phyloP scores from a whole-genome alignment of 2,113 vertebrate species.

The Ailuropoda melanoleuca region DNA sequence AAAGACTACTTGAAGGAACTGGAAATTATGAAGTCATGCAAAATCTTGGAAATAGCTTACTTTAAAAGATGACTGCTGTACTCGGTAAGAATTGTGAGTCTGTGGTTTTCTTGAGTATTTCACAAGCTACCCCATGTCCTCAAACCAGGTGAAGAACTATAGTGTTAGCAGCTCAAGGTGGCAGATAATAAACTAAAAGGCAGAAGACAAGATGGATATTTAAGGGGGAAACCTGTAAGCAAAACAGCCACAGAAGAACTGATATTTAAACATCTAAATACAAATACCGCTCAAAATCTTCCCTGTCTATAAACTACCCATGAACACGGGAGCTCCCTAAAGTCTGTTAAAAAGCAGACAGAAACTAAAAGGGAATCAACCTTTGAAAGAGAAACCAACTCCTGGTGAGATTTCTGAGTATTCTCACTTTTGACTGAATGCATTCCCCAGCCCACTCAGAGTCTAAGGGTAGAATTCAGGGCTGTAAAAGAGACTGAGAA shows the following conservation, averaged over 20 bases:
- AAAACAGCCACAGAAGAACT: neutral
- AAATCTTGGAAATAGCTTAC: neutral
- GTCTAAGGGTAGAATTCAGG: neutral
- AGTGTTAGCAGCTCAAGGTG: neutral
- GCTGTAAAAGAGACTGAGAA: neutral
- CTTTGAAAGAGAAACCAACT: neutral
- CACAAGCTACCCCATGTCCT: neutral
- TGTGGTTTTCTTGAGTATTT: neutral
- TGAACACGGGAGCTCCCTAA: neutral
- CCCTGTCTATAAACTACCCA: neutral
- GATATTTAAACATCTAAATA: neutral
- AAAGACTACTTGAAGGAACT: neutral
- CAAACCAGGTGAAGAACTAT: neutral
- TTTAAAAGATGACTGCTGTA: neutral
- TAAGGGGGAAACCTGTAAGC: neutral
- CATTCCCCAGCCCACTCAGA: neutral
- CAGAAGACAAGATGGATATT: neutral
- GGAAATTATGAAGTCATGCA: neutral
- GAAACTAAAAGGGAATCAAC: neutral
- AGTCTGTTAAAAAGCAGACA: neutral
- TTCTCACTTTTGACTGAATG: neutral
- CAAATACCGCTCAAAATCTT: neutral
- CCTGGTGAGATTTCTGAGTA: neutral
- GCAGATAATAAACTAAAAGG: neutral
- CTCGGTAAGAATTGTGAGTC: neutral